phyloP scores from a whole-genome alignment of 30 jellyfish, hydroid and myxozoan genomes.

The Aurelia aurita complex sp. Pacific region DNA sequence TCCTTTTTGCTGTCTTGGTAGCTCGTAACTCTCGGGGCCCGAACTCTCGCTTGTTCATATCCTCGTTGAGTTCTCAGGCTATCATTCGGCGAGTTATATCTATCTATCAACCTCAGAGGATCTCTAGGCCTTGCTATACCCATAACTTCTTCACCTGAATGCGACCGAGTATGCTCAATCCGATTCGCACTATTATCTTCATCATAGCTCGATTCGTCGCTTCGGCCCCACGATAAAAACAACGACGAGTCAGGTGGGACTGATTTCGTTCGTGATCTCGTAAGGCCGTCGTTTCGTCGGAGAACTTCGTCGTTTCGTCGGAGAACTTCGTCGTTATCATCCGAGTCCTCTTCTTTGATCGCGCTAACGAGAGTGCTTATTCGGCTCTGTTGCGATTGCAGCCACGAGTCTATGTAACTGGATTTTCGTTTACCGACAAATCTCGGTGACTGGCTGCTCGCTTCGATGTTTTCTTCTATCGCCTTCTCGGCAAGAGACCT shows the following conservation, averaged over 20 bases:
- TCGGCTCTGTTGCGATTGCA: slow-evolving; percentile 79
- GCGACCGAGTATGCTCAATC: slow-evolving; percentile 44
- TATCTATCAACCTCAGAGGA: slow-evolving; percentile 13
- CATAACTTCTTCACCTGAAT: slow-evolving; percentile 48
- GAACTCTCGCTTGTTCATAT: neutral
- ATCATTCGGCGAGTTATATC: neutral
- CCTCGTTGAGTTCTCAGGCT: neutral
- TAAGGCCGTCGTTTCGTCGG: neutral
- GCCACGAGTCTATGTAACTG: slow-evolving; percentile 81
- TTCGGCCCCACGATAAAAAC: slow-evolving; percentile 41
- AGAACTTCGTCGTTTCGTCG: neutral
- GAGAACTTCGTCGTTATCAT: slow-evolving; percentile 5
- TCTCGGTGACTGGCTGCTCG: slow-evolving; percentile 41
- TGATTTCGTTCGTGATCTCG: slow-evolving; percentile 28
- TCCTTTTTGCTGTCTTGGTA: neutral
- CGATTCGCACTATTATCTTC: slow-evolving; percentile 1
- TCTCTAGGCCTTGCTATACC: slow-evolving; percentile 19
- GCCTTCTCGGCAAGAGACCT: neutral
- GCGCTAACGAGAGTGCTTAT: slow-evolving; percentile 79
- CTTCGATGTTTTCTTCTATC: neutral
- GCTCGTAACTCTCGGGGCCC: neutral
- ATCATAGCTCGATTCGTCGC: slow-evolving; percentile 27
- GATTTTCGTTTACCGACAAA: slow-evolving; percentile 40
- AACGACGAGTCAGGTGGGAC: slow-evolving; percentile 33
- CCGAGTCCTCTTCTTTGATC: slow-evolving; percentile 81